Base-by-base conservation (phyloP, 2,888 invertebrate species). In the Eristalinus sepulchralis region DNA sequence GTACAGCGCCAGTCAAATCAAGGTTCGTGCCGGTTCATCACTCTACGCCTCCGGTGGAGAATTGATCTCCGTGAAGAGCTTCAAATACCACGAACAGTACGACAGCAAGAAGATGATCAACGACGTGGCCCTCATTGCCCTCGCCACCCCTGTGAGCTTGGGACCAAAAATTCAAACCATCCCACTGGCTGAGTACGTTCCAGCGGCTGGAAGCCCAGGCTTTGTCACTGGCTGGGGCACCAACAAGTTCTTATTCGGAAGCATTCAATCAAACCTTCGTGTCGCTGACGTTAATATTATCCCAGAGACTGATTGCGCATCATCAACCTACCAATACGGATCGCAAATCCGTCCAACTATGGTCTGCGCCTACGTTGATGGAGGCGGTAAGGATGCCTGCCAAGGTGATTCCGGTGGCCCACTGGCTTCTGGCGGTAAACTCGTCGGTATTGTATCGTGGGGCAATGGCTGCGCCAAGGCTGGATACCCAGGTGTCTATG, bases 81-180 rank as follows among this genome's bases (percentile, higher is more conserved):
- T 89, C 76, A 88, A 13, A 5, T 89, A 88, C 33, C 89, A 91
- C 62, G 88, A 88, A 53, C 90, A 91, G 0, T 95, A 94, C 89
- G 92, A 92, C 22, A 90, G 90, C 60, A 82, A 83, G 60, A 88
- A 89, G 0, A 91, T 94, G 92, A 94, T 94, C 86, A 93, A 93
- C 88, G 95, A 95, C 76, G 92, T 95, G n/a, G 95, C 94, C 0
- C 88, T 95, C 0, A 88, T 95, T 6, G 93, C 93, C 91, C 91
- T 95, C 3, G 80, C 91, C 0, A 91, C 90, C 3, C 90, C 93
- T 0, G 90, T 95, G 62, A 85, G 89, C 20, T 93, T 92, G 62
- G 91, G 88, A 66, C 89, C 91, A 0, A 90, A 88, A 5, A 92
- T 94, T 0, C 90, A 91, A 13, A 90, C 92, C 0, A 92, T 94